Conservation (phyloP, 2,113 vertebrate species). For the Nothocercus julius region DNA sequence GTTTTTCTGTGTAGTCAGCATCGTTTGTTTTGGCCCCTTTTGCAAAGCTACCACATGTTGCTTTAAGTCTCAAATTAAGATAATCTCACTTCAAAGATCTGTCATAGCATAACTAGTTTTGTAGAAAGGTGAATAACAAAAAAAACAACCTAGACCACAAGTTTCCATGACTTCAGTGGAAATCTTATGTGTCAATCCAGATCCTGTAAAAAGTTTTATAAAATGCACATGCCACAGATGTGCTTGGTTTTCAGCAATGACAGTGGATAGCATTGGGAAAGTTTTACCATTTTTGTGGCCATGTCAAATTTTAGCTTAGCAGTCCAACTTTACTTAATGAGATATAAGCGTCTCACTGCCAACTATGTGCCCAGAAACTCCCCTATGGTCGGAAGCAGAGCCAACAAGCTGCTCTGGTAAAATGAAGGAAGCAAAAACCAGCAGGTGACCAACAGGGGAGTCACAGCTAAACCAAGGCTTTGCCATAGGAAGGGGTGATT, state of each 20-base stretch:
- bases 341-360: neutral
- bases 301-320: neutral
- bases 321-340: slow-evolving; percentile 12
- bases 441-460: neutral
- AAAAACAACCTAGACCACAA: neutral
- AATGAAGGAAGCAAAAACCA: neutral
- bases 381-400: neutral
- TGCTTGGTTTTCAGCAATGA: neutral
- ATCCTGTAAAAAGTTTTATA: neutral
- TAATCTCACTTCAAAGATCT: neutral
- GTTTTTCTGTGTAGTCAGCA: neutral
- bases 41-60: neutral
- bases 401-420: neutral
- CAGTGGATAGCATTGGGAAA: neutral
- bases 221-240: neutral
- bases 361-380: slow-evolving; percentile 1
- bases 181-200: neutral
- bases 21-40: neutral
- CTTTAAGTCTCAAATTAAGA: neutral
- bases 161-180: neutral
- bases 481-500: neutral
- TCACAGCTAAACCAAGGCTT: neutral
- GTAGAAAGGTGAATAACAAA: neutral
- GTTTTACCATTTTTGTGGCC: neutral
- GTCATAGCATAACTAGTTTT: neutral